A percentile compares a stretch with the other conserved stretches of the same genome.
Conservation (phyloP, 2,113 vertebrate genomes). For the Paratilapia polleni region DNA sequence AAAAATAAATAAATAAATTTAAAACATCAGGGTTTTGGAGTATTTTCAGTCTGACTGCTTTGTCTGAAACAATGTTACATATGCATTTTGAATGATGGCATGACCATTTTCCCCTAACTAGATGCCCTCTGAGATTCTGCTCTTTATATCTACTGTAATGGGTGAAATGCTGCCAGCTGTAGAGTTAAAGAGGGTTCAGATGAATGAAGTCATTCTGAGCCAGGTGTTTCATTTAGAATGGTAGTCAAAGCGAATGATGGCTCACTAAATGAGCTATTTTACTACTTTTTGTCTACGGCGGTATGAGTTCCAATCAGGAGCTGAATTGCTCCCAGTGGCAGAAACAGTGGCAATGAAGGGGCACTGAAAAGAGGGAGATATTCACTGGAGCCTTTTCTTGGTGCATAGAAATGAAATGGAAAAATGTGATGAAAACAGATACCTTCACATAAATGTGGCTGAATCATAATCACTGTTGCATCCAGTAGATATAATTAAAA, state of each 20-base stretch:
- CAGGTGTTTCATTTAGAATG: slow-evolving; percentile 67
- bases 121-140: slow-evolving; percentile 11
- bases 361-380: slow-evolving; percentile 30
- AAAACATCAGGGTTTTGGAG: neutral
- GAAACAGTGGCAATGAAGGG: slow-evolving; percentile 21
- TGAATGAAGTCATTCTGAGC: slow-evolving; percentile 64
- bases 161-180: slow-evolving; percentile 52
- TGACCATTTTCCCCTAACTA: slow-evolving; percentile 15
- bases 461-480: slow-evolving; percentile 16
- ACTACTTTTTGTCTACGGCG: slow-evolving; percentile 59
- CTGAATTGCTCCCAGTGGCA: slow-evolving; percentile 52
- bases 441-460: slow-evolving; percentile 16
- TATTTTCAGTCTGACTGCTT: neutral
- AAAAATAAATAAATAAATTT: too few species aligned
- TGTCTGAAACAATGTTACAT: neutral
- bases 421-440: slow-evolving; percentile 23
- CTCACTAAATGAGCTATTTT: slow-evolving; percentile 63
- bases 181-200: slow-evolving; percentile 54
- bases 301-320: slow-evolving; percentile 58
- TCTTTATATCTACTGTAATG: slow-evolving; percentile 24
- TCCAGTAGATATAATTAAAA: slow-evolving; percentile 23
- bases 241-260: slow-evolving; percentile 50
- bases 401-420: slow-evolving; percentile 26
- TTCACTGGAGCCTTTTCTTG: slow-evolving; percentile 5
- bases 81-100: slow-evolving; percentile 19